Evolutionary conservation across 2,113 vertebrate genomes (phyloP).

Genomic region (Gavialis gangeticus): DNA sequence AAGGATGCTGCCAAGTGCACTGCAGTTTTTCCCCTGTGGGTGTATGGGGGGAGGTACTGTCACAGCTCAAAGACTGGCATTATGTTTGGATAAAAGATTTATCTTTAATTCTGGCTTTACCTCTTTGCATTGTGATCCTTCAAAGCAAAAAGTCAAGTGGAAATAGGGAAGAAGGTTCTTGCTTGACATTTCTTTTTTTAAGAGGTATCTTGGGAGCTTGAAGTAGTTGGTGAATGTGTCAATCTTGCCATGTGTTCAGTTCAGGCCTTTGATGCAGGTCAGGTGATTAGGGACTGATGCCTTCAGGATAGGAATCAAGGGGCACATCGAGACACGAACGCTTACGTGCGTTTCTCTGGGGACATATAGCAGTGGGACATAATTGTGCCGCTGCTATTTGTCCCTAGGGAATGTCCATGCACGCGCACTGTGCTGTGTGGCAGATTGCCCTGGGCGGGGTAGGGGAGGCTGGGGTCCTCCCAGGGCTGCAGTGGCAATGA

Average conservation of each 20-base stretch:
- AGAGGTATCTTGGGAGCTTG: background rate
- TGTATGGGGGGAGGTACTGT: background rate
- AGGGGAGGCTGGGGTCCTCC: too few relatives aligned
- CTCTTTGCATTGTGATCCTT: background rate
- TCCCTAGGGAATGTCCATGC: too few relatives aligned
- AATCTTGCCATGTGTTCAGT: background rate
- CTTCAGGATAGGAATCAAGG: background rate
- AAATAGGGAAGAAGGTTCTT: background rate
- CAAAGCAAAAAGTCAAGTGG: background rate
- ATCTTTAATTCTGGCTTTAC: background rate
- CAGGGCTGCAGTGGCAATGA: too few relatives aligned
- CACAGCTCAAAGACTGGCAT: background rate
- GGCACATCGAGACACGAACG: background rate
- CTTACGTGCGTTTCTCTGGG: background rate
- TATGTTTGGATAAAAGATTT: background rate
- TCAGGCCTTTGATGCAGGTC: background rate
- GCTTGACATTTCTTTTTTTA: background rate
- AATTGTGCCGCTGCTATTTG: too few relatives aligned
- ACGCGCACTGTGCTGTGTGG: too few relatives aligned
- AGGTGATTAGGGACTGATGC: background rate
- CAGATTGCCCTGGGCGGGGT: too few relatives aligned
- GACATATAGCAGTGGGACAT: too few relatives aligned
- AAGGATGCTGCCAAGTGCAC: background rate
- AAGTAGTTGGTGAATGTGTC: background rate
- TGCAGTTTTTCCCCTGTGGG: background rate